Evolutionary conservation across 2,888 invertebrate species (phyloP), one percentile per base, ranked within the genome.

Genomic region (Sepioteuthis lessoniana): DNA sequence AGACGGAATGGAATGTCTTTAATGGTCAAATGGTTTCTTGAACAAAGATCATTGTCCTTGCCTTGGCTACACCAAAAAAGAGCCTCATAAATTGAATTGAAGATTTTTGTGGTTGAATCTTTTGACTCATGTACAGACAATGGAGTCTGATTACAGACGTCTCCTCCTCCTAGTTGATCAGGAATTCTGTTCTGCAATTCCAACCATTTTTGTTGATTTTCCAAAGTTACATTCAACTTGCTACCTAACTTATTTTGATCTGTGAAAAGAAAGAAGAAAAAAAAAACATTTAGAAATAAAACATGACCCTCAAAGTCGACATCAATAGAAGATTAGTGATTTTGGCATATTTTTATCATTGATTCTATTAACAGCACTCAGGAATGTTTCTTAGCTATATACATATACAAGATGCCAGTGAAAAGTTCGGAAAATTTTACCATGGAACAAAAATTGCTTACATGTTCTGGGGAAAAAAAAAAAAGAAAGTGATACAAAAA

Each of bases 31-130:
- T 94, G 76, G 4, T 35, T 60, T 37, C 28, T n/a, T 21, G 35
- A 35, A 76, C n/a, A 35, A 47, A 42, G 47, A 46, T 19, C 47
- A n/a, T 46, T 94, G 95, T 50, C 96, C 95, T 94, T 95, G 95
- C 35, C 96, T 96, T 93, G 97, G 95, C 97, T 97, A 97, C 92
- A 92, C 92, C 92, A 92, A 46, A n/a, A 10, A n/a, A 92, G 42
- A n/a, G 46, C 19, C n/a, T 92, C 46, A 31, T 46, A 42, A 31
- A 92, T 46, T 76, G 76, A 35, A 4, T 35, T 76, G 16, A 76
- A 76, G 13, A 35, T 76, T 10, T 76, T 13, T 35, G 76, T 76
- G 76, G n/a, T n/a, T n/a, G 76, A 16, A 35, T 76, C n/a, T 76
- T n/a, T 76, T 8, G 76, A 76, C 8, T 76, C n/a, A 13, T 76